These are phyloP conservation scores for Onychomys arenicola DNA, from an alignment of 2,797 vertebrate species.

Conservation along the genomic window DNA sequence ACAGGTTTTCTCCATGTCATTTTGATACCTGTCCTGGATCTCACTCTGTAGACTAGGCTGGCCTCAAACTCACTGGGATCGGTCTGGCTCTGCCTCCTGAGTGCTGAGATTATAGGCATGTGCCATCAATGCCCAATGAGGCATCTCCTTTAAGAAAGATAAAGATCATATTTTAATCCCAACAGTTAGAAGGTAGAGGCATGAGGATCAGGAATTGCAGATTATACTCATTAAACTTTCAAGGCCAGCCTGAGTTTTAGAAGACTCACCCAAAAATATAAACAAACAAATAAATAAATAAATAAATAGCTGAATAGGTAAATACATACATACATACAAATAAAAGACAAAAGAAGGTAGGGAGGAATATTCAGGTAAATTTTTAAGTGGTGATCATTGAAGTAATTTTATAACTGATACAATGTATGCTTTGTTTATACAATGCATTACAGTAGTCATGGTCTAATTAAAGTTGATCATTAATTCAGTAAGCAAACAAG, in stretches of 20 bases:
- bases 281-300: neutral
- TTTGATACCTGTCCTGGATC: too few species aligned
- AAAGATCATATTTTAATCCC: neutral
- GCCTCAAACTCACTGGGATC: too few species aligned
- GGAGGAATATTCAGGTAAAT: neutral
- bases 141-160: neutral
- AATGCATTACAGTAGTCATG: neutral
- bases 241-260: neutral
- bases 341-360: neutral
- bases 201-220: neutral
- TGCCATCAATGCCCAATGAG: too few species aligned
- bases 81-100: too few species aligned
- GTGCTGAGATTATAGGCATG: too few species aligned
- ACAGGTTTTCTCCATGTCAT: too few species aligned
- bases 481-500: neutral
- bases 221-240: neutral
- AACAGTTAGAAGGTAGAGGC: neutral
- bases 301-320: neutral
- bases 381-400: neutral
- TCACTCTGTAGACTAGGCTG: too few species aligned
- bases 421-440: neutral
- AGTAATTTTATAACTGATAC: neutral
- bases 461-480: neutral
- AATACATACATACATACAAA: too few species aligned
- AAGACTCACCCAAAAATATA: neutral